Conservation (phyloP, 2,888 invertebrate species). For the Trissoscelio sp. region DNA sequence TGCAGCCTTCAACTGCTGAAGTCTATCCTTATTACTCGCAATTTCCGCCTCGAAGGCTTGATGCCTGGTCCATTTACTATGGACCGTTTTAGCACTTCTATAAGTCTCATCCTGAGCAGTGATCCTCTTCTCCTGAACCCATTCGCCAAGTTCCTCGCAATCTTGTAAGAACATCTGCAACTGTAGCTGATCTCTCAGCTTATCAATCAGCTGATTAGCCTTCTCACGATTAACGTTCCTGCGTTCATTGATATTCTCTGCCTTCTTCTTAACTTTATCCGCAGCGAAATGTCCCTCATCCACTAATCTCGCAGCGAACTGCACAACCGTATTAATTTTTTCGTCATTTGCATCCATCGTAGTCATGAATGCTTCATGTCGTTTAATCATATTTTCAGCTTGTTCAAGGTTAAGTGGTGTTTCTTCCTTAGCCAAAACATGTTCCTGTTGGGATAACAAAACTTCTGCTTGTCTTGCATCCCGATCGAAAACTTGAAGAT, state of each 20-base stretch:
- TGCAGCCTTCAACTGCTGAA: conserved; percentile 93
- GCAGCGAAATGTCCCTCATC: conserved; percentile 98
- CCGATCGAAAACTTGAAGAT: conserved; percentile 96
- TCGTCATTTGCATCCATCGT: conserved; percentile 99
- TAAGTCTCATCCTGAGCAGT: conserved; percentile 99
- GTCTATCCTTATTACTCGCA: conserved; percentile 97
- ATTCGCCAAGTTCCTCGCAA: conserved; percentile 98
- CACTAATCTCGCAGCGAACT: conserved; percentile 95
- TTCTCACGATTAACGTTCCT: conserved; percentile 95
- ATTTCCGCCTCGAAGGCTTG: conserved; percentile 99
- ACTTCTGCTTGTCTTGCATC: conserved; percentile 99
- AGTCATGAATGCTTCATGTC: conserved; percentile 99
- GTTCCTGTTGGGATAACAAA: conserved; percentile 98
- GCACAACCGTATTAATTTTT: conserved; percentile 98
- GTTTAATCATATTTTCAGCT: conserved; percentile 98
- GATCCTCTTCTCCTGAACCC: conserved; percentile 99
- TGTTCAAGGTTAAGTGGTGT: conserved; percentile 97
- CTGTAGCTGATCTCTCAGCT: conserved; percentile 96
- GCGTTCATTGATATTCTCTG: conserved; percentile 96
- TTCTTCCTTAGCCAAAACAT: conserved; percentile 98
- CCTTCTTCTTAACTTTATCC: conserved; percentile 98
- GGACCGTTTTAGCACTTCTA: conserved; percentile 98
- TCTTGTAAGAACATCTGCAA: conserved; percentile 98
- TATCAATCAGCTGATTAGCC: conserved; percentile 95
- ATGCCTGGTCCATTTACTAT: conserved; percentile 99